Percentiles rank a stretch among this genome's conserved stretches.
phyloP scores from a whole-genome alignment of 2,888 invertebrate species.

The Apocheima hispidaria region DNA sequence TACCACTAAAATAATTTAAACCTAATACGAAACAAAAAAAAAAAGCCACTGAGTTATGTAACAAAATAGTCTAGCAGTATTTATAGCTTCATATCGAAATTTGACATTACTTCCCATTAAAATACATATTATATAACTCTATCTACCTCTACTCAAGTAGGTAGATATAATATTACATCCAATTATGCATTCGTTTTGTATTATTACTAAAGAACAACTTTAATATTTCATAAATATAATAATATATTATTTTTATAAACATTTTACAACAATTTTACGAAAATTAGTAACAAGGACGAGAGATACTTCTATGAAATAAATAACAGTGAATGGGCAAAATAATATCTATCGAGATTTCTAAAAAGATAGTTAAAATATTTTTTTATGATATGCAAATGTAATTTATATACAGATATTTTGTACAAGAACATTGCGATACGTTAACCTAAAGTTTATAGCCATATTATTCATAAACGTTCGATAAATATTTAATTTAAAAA shows the following conservation, averaged over 20 bases:
- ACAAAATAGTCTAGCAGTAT: background rate
- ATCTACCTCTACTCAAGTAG: constrained; percentile 57
- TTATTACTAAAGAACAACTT: constrained; percentile 68
- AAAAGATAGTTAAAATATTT: constrained; percentile 44
- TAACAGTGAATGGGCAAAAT: constrained; percentile 40
- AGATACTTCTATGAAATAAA: constrained; percentile 39
- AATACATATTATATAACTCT: constrained; percentile 34
- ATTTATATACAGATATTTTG: constrained; percentile 70
- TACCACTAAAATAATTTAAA: background rate
- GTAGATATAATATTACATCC: constrained; percentile 58
- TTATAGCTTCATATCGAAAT: background rate
- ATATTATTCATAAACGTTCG: background rate
- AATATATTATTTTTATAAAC: constrained; percentile 79
- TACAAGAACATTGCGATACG: constrained; percentile 55
- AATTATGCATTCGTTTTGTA: constrained; percentile 63
- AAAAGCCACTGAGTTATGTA: background rate
- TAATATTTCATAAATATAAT: constrained; percentile 72
- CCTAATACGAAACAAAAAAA: background rate
- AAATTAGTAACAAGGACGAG: constrained; percentile 72
- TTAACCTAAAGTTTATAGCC: constrained; percentile 15
- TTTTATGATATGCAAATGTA: constrained; percentile 78
- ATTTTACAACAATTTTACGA: constrained; percentile 78
- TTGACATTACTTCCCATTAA: constrained; percentile 72
- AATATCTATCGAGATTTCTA: constrained; percentile 42
- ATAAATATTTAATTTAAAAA: background rate